These are phyloP conservation scores for Dysdera silvatica DNA, from an alignment of 1,140 invertebrate species.

Conservation along the genomic window DNA sequence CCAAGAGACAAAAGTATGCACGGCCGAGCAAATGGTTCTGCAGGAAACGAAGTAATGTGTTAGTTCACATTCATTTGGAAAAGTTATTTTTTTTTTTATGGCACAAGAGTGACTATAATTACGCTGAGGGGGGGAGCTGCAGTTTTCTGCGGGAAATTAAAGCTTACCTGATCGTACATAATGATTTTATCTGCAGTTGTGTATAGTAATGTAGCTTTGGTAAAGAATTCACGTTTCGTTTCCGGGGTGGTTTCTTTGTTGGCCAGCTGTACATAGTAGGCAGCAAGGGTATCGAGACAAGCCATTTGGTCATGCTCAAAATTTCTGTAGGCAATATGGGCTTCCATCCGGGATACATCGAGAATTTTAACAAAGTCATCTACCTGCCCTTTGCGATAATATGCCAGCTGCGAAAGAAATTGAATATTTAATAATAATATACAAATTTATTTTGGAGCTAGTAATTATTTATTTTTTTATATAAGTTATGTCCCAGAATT, in stretches of 20 bases:
- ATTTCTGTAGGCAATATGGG: slow-evolving; percentile 79
- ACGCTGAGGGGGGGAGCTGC: too few relatives aligned
- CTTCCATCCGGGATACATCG: slow-evolving; percentile 75
- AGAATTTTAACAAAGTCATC: slow-evolving; percentile 90
- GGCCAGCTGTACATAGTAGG: slow-evolving; percentile 94
- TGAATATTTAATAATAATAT: background rate
- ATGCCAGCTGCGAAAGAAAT: slow-evolving; percentile 64
- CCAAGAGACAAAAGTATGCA: slow-evolving; percentile 94
- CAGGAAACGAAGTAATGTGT: slow-evolving; percentile 17
- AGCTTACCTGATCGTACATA: slow-evolving; percentile 75
- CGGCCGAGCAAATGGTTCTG: slow-evolving; percentile 92
- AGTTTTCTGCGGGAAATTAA: too few relatives aligned
- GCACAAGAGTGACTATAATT: too few relatives aligned
- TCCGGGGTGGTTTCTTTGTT: slow-evolving; percentile 94
- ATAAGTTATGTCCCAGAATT: slow-evolving; percentile 28
- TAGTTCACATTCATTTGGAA: slow-evolving; percentile 58
- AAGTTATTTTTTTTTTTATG: too few relatives aligned
- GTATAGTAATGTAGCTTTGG: slow-evolving; percentile 92
- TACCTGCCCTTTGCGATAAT: slow-evolving; percentile 87
- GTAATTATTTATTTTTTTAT: background rate
- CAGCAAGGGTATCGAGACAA: slow-evolving; percentile 89
- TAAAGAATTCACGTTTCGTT: slow-evolving; percentile 88
- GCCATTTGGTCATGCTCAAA: slow-evolving; percentile 96
- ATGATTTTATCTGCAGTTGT: slow-evolving; percentile 99
- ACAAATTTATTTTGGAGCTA: slow-evolving; percentile 10